Conservation (phyloP, 2,888 invertebrate species). For the Dione vanillae region DNA sequence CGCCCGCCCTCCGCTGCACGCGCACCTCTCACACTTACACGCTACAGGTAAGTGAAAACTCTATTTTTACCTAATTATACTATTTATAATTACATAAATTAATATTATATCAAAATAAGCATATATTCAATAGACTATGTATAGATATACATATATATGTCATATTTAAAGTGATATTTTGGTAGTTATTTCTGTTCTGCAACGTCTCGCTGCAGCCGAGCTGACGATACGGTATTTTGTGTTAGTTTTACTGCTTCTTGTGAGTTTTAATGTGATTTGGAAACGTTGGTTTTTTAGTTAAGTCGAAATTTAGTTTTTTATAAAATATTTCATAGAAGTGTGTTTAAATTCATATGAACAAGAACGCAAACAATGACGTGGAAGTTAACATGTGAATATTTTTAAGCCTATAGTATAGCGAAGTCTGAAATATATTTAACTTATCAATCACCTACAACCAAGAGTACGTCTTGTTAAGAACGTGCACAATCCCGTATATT, state of each 20-base stretch:
- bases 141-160: background rate
- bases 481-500: background rate
- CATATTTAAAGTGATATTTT: background rate
- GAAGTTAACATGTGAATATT: background rate
- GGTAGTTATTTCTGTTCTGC: constrained; percentile 56
- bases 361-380: background rate
- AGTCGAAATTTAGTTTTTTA: no score
- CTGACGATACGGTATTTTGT: constrained; percentile 65
- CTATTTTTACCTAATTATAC: constrained; percentile 21
- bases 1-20: constrained; percentile 77
- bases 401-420: background rate
- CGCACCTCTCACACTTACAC: constrained; percentile 52
- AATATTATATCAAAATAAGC: background rate
- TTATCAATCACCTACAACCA: background rate
- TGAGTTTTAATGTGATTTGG: constrained; percentile 27
- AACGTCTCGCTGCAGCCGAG: constrained; percentile 53
- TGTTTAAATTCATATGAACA: no score
- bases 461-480: background rate
- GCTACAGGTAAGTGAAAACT: constrained; percentile 39
- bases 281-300: background rate
- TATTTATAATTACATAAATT: background rate
- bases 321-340: no score
- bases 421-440: background rate
- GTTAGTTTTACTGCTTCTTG: constrained; percentile 53
- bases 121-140: no score